Evolutionary conservation across 2,797 vertebrate genomes (phyloP), one percentile per base, ranked within the genome.

Genomic region (Glossophaga mutica): DNA sequence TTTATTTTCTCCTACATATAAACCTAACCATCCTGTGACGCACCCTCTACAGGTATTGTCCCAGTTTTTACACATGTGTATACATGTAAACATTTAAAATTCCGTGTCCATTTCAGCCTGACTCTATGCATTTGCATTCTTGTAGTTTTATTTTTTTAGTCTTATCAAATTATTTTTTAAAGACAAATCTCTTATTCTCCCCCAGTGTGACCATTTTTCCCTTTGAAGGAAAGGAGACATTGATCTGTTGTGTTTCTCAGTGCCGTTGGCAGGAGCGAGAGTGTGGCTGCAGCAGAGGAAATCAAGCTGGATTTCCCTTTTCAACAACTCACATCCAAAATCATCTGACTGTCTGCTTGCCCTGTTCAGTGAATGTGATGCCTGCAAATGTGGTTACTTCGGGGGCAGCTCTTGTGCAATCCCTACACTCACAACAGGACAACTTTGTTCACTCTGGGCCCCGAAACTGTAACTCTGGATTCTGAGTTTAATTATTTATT

Each of bases 141-240:
- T 91, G 79, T 16, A 59, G 16, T 83, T 95, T 65, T 46, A 82
- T 95, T 59, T 52, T 67, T 67, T 46, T 59, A 79, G 3, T 29
- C 46, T 34, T 70, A 59, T 22, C 14, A 24, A 26, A 29, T 71
- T 85, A 6, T 68, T 83, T 18, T 21, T 2, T 5, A 78, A 50
- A 90, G 85, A 90, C 42, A 2, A 79, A 83, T 71, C 32, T 81
- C 46, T 65, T 18, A 82, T 18, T 83, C 22, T 7, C 32, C 88
- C 57, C 68, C 74, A 83, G 83, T 70, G 14, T 21, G 21, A 76
- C 4, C 32, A 15, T 65, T 93, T 93, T 71, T 93, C 68, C 79
- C 92, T 42, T 71, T 93, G 91, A 79, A 96, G 86, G 29, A 73
- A 90, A 86, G 37, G 21, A 83, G 48, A 48, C 57, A 90, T 11